phyloP scores from a whole-genome alignment of 2,888 invertebrate genomes.

The Melanostoma scalare region DNA sequence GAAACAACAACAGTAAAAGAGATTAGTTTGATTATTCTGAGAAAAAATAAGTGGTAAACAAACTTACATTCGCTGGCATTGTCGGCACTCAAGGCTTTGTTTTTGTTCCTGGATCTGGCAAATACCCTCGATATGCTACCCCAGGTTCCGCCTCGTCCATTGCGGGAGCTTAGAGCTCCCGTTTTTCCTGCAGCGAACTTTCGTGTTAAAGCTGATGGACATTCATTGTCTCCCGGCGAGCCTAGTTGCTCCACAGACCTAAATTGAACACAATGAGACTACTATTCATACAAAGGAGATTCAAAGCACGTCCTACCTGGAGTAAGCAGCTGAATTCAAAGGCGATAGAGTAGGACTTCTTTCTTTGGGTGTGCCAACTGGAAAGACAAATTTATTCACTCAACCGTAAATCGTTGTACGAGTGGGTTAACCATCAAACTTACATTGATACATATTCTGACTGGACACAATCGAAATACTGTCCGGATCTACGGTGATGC shows the following conservation, averaged over 20 bases:
- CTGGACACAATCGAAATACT: slow-evolving; percentile 82
- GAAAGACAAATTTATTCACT: slow-evolving; percentile 27
- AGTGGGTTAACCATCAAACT: slow-evolving; percentile 70
- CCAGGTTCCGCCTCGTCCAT: slow-evolving; percentile 90
- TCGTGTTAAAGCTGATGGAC: slow-evolving; percentile 83
- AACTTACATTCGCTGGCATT: slow-evolving; percentile 84
- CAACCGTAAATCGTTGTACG: background rate
- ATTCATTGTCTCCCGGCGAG: slow-evolving; percentile 89
- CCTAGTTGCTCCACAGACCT: slow-evolving; percentile 89
- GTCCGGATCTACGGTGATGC: slow-evolving; percentile 82
- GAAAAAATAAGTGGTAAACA: background rate
- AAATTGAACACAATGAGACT: slow-evolving; percentile 75
- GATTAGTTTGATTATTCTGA: background rate
- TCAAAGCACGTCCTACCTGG: slow-evolving; percentile 82
- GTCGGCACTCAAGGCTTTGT: slow-evolving; percentile 84
- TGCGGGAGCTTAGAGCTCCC: slow-evolving; percentile 82
- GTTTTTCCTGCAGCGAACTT: slow-evolving; percentile 80
- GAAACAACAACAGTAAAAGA: background rate
- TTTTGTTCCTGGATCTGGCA: slow-evolving; percentile 92
- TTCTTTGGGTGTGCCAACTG: slow-evolving; percentile 91
- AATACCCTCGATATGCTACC: slow-evolving; percentile 96
- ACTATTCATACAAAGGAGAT: background rate
- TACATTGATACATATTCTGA: slow-evolving; percentile 82
- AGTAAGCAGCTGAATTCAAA: slow-evolving; percentile 89
- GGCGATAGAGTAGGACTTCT: slow-evolving; percentile 93